Base-by-base conservation (phyloP, 1,140 invertebrate genomes). In the Drosophila grimshawi region DNA sequence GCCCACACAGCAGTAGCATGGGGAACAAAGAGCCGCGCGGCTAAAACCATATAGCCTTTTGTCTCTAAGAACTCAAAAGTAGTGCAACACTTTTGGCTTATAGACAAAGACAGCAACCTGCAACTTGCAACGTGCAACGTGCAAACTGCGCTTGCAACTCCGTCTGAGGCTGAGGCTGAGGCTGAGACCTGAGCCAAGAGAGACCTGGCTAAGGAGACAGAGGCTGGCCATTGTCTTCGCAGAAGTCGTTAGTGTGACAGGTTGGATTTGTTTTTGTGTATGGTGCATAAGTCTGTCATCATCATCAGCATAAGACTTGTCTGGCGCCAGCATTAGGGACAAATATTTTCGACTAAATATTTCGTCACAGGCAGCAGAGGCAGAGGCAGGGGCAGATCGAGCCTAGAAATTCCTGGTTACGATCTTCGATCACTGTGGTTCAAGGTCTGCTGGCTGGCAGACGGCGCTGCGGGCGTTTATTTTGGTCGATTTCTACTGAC, bases 221-320 rank as follows among this genome's bases (percentile, higher is more conserved):
- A 59, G 37, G 62, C 41, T 46, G 78, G 59, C 72, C 63, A 89
- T 91, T 91, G 89, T 91, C 78, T 91, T 91, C 89, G 89, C 78
- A 91, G 89, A 91, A 91, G 89, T 91, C 89, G 89, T 91, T 91
- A 91, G 89, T 91, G 81, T 91, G 89, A 91, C 89, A 91, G 89
- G 89, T 91, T 86, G 86, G 86, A 81, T 90, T 85, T 90, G 79
- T 86, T 82, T 19, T 78, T 85, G 80, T 81, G 69, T 78, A 83
- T 73, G 78, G 79, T 91, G 90, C 83, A 81, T 86, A 89, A 91
- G 89, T 91, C 88, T 91, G 88, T 90, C 86, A 90, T 91, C 88
- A 91, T 91, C 89, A 91, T 91, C 89, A 91, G 89, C 89, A 86
- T 86, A 91, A 80, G 81, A 85, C 76, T 89, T 89, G 89, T 91